Evolutionary conservation across 37 sponge, comb jelly and placozoan genomes (phyloP), one percentile per base, ranked within the genome.

Genomic region (Corticium candelabrum): DNA sequence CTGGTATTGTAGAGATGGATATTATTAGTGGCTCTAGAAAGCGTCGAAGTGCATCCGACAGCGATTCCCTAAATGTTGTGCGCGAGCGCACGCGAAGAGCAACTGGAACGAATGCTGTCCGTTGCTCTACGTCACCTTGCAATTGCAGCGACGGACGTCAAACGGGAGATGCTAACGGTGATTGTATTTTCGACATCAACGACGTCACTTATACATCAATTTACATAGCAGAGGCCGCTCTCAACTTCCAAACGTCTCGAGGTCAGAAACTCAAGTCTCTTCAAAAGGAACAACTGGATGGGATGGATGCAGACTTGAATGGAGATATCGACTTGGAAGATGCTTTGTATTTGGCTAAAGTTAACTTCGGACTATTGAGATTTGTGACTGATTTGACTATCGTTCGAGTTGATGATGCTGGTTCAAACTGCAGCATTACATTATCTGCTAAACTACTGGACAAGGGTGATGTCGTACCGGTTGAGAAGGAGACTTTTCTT

Each of bases 241-340:
- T 50, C 15, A 21, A 21, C 21, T 50, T 50, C 21, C 15, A 11
- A 21, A 50, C 62, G 11, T 11, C 62, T 11, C 11, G 15, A 27
- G 62, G 62, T 21, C 11, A 50, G 15, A 21, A 11, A 27, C 62
- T 50, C 21, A 50, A 50, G 62, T 27, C 11, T 50, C 21, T 50
- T 11, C 11, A 50, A 27, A 11, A 50, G 21, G 62, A 37, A 3
- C 91, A 91, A 72, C 37, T 82, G 27, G 56, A 68, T 0, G 84
- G 82, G 21, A 78, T 86, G 74, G 93, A 92, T 78, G 82, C 89
- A 39, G 84, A 92, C 77, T 41, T 32, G 40, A 86, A 88, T 41
- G 87, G 89, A 1, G 3, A 40, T n/a, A 79, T 78, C 31, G 78
- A 83, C 34, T 50, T 50, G 21, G 7, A 39, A 39, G 93, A 92